phyloP scores from a whole-genome alignment of 2,113 vertebrate species.

The Columba janthina region DNA sequence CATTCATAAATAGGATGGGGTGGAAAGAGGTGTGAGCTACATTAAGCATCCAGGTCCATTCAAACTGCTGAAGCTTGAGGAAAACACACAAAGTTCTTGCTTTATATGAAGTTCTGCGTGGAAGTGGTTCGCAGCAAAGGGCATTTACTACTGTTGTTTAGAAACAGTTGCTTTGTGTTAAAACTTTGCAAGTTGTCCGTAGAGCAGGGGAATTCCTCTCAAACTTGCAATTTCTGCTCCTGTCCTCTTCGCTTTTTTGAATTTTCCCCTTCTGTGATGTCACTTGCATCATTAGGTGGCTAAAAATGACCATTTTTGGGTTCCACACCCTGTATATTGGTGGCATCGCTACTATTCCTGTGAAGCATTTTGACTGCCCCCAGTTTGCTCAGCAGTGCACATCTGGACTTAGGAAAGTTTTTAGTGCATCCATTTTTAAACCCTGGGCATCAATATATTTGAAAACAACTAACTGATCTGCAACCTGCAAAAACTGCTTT shows the following conservation, averaged over 20 bases:
- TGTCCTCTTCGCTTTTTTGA: not conserved
- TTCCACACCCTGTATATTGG: not conserved
- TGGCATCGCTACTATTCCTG: not conserved
- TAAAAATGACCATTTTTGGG: not conserved
- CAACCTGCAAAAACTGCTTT: not conserved
- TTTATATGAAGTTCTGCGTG: not conserved
- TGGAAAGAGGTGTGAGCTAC: not conserved
- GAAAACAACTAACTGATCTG: not conserved
- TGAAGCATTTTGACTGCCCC: not conserved
- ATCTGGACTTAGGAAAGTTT: not conserved
- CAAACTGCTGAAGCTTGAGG: not conserved
- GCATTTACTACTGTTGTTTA: fast-evolving
- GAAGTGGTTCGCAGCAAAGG: not conserved
- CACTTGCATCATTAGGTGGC: not conserved
- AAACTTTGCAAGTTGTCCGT: not conserved
- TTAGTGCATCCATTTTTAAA: not conserved
- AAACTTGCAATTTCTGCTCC: not conserved
- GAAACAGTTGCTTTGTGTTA: not conserved
- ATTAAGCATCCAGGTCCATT: fast-evolving
- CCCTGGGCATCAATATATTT: not conserved
- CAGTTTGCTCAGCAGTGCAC: not conserved
- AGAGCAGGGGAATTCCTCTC: slow-evolving; percentile 62
- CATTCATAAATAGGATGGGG: not conserved
- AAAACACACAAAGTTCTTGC: not conserved
- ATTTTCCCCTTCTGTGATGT: not conserved